Base-by-base conservation (phyloP, 1,140 invertebrate genomes). In the Eufriesea mexicana region DNA sequence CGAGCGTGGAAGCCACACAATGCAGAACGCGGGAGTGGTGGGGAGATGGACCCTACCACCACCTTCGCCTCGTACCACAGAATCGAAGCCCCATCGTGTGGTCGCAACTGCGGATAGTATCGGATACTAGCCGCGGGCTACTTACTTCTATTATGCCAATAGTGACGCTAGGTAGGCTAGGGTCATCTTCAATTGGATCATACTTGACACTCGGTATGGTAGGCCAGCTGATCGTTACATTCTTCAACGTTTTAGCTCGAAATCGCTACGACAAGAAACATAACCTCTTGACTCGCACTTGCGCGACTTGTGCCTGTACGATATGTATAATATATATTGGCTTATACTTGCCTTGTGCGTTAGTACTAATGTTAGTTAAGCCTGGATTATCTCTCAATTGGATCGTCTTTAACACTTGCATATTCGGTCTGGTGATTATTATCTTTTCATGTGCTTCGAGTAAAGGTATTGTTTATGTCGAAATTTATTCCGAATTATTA, bases 1-100 rank as follows among this genome's bases (percentile, higher is more conserved):
- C 64, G 89, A 90, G 84, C 89, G 83, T 79, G 74, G 90, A 91
- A 91, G 88, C 90, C 90, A 57, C 81, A 90, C 89, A 86, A 82
- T 74, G 87, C 57, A 67, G 71, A 54, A 76, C 70, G 79, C 67
- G 64, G 77, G 62, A 57, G 59, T 42, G 51, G 47, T 12, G 78
- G 78, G 72, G 54, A 78, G 23, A 77, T 28, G 59, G 74, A 64
- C 47, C 70, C 42, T 47, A 23, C 25, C 47, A n/a, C 57, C 59
- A 77, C 80, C 67, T 84, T 79, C 57, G 55, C 66, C 72, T 74
- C 64, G 28, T 75, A 73, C 82, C 72, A 72, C 64, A 76, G 70
- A 83, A 88, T 91, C 84, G 89, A 90, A 91, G 90, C 83, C 89
- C 86, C 84, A 86, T 64, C 74, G 84, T 77, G 79, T 86, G 84